A percentile compares a stretch with the other conserved stretches of the same genome.
phyloP scores from a whole-genome alignment of 2,797 vertebrate genomes.

The Loris lydekkerianus region DNA sequence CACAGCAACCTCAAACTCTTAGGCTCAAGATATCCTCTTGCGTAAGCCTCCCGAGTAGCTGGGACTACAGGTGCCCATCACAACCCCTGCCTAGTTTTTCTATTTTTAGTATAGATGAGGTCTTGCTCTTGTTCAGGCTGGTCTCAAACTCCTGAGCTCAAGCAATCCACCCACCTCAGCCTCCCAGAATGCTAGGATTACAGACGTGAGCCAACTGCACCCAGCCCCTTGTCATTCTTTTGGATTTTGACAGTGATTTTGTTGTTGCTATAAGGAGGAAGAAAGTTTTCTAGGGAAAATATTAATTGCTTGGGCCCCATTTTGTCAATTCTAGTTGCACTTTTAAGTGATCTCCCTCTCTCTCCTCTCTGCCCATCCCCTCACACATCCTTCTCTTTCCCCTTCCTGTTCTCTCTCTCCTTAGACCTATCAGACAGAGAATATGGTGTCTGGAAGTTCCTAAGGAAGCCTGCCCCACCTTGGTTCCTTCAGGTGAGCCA shows the following conservation, averaged over 20 bases:
- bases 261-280: not conserved
- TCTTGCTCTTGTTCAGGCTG: too few species aligned
- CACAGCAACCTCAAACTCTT: too few species aligned
- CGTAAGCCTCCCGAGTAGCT: too few species aligned
- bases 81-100: too few species aligned
- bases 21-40: too few species aligned
- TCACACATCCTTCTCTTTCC: not conserved
- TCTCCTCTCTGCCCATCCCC: not conserved
- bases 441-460: not conserved
- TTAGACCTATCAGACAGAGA: not conserved
- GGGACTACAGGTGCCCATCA: too few species aligned
- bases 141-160: too few species aligned
- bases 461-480: not conserved
- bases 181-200: too few species aligned
- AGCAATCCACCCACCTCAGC: too few species aligned
- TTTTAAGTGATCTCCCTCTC: not conserved
- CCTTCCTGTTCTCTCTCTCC: not conserved
- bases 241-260: slow-evolving; percentile 31
- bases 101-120: too few species aligned
- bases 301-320: not conserved
- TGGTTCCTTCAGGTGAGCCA: not conserved
- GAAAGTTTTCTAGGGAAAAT: not conserved
- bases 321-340: not conserved
- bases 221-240: not conserved
- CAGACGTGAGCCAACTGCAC: too few species aligned